Conservation (phyloP, 2,888 invertebrate species). For the Lithodes maja region DNA sequence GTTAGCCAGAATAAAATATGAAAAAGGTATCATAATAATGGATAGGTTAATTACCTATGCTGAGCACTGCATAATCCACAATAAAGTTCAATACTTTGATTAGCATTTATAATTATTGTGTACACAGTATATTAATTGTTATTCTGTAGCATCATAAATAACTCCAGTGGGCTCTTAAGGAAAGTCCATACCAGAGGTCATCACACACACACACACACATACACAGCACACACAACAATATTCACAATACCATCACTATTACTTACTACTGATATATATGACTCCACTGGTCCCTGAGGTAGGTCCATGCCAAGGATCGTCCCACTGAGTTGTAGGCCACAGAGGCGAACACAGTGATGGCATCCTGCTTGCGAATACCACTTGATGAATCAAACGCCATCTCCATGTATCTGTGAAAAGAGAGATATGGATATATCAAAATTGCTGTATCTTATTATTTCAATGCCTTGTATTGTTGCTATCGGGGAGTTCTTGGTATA, state of each 20-base stretch:
- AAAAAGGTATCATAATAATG: too few relatives aligned
- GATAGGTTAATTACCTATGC: too few relatives aligned
- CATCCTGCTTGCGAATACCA: conserved; percentile 89
- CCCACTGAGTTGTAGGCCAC: conserved; percentile 86
- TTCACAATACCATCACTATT: background rate
- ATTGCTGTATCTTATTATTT: background rate
- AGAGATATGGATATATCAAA: background rate
- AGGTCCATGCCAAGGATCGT: conserved; percentile 87
- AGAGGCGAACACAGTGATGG: conserved; percentile 83
- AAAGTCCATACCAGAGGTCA: too few relatives aligned
- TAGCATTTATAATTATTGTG: too few relatives aligned
- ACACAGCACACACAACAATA: background rate
- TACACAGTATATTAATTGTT: too few relatives aligned
- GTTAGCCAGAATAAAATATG: too few relatives aligned
- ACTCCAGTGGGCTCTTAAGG: too few relatives aligned
- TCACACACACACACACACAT: too few relatives aligned
- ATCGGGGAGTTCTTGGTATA: background rate
- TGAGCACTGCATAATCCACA: too few relatives aligned
- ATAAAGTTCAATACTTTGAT: too few relatives aligned
- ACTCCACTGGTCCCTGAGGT: conserved; percentile 85
- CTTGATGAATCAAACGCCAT: conserved; percentile 83
- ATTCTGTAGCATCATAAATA: too few relatives aligned
- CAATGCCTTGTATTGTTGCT: background rate
- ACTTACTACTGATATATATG: conserved; percentile 59
- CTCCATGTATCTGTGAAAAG: conserved; percentile 81